phyloP scores from a whole-genome alignment of 1,140 invertebrate species.

The Sitobion miscanthi region DNA sequence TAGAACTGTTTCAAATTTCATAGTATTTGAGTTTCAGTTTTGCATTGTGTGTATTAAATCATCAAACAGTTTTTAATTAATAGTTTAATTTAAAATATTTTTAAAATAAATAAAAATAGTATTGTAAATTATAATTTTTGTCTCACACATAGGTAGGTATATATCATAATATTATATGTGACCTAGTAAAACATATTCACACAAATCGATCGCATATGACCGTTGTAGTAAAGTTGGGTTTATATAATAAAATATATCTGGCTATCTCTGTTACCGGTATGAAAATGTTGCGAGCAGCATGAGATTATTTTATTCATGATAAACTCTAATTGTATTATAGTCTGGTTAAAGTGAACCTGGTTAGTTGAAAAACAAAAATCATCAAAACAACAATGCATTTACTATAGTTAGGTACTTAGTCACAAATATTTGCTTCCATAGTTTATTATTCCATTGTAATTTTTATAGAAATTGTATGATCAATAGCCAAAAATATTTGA shows the following conservation, averaged over 20 bases:
- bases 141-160: background rate
- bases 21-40: background rate
- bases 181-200: background rate
- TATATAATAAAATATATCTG: background rate
- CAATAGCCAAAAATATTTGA: background rate
- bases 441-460: background rate
- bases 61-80: too few relatives aligned
- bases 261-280: background rate
- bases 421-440: background rate
- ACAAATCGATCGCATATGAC: background rate
- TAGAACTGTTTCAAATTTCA: background rate
- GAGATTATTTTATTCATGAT: background rate
- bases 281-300: background rate
- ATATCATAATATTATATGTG: background rate
- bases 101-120: background rate
- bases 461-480: background rate
- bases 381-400: too few relatives aligned
- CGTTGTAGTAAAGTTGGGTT: background rate
- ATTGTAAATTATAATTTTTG: background rate
- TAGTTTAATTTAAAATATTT: too few relatives aligned
- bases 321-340: background rate
- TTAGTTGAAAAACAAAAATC: background rate
- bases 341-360: background rate
- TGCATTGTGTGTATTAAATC: background rate
- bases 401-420: background rate